Evolutionary conservation across 2,888 invertebrate species (phyloP), one percentile per base, ranked within the genome.

Genomic region (Tanytarsus gracilentus): DNA sequence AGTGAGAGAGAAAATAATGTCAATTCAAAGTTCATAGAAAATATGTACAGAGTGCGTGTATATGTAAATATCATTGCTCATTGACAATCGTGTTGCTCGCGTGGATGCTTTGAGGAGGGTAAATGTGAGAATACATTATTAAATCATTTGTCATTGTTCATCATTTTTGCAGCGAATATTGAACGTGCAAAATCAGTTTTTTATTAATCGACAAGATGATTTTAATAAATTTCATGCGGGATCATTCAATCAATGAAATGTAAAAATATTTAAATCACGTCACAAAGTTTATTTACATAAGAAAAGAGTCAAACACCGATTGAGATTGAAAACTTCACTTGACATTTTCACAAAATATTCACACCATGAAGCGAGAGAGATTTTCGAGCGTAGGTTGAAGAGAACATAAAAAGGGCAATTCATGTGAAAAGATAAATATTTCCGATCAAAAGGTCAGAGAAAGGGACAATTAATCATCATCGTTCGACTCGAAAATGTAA

Each of bases 121-220:
- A 25, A 30, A 50, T n/a, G 23, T 21, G 33, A 7, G 9, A 53
- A 36, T 16, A 53, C 30, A 53, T 30, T 33, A 53, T n/a, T n/a
- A n/a, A n/a, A n/a, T 53, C 36, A 39, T 26, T 29, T 53, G 53
- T 53, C 53, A 53, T 53, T 53, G 53, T 53, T 53, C 36, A 23
- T 16, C 21, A 21, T 44, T 44, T 44, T n/a, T 21, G 14, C n/a
- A n/a, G n/a, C n/a, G n/a, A n/a, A n/a, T n/a, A n/a, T n/a, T n/a
- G n/a, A n/a, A n/a, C n/a, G n/a, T n/a, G n/a, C n/a, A n/a, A n/a
- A n/a, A n/a, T n/a, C n/a, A n/a, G n/a, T n/a, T n/a, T n/a, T n/a
- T n/a, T n/a, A n/a, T n/a, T n/a, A n/a, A n/a, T n/a, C n/a, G n/a
- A n/a, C n/a, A n/a, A n/a, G n/a, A n/a, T n/a, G n/a, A n/a, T n/a